phyloP scores from a whole-genome alignment of 2,113 vertebrate genomes.

The Manacus vitellinus region DNA sequence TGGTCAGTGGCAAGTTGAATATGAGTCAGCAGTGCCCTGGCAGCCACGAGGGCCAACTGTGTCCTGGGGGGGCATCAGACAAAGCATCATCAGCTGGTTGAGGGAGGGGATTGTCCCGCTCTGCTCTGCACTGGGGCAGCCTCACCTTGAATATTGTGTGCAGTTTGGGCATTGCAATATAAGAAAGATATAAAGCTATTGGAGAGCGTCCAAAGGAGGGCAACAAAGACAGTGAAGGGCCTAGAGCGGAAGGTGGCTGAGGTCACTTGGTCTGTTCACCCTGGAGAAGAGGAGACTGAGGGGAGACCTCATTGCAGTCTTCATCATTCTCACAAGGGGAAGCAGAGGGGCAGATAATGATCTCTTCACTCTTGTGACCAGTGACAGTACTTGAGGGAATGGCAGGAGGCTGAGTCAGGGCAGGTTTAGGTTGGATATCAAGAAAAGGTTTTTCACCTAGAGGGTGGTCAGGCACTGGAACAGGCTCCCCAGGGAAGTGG shows the following conservation, averaged over 20 bases:
- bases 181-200: not conserved
- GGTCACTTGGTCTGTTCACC: not conserved
- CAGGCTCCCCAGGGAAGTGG: not conserved
- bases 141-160: rapidly evolving
- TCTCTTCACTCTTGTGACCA: not conserved
- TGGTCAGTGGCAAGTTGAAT: rapidly evolving
- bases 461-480: not conserved
- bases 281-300: not conserved
- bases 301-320: not conserved
- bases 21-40: not conserved
- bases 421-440: not conserved
- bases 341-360: not conserved
- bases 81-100: rapidly evolving
- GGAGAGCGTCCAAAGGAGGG: rapidly evolving
- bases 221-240: rapidly evolving
- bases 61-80: not conserved
- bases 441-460: rapidly evolving
- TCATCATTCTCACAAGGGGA: rapidly evolving
- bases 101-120: not conserved
- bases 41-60: rapidly evolving
- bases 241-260: not conserved
- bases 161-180: rapidly evolving
- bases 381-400: rapidly evolving
- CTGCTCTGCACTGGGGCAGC: rapidly evolving
- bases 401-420: too few species aligned